Base-by-base conservation (phyloP, 2,113 vertebrate genomes). In the Cephalopterus ornatus region DNA sequence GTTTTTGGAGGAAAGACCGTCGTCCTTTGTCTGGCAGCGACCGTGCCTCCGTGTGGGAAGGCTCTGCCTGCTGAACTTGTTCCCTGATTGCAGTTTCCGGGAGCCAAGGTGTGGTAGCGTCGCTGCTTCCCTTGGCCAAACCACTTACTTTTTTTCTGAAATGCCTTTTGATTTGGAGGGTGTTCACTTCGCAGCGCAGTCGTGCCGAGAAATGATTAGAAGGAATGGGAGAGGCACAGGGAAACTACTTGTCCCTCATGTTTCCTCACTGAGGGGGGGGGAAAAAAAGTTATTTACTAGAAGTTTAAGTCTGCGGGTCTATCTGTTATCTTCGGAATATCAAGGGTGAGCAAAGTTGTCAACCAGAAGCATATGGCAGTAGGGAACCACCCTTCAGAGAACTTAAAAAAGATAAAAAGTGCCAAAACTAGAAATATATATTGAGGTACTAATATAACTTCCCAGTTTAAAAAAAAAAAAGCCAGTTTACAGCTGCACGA, bases 91-190 rank as follows among this genome's bases (percentile, higher is more conserved):
- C 62, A 71, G 83, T 81, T 93, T 97, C 76, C 86, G 67, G 89
- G 77, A 94, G 93, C 71, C 72, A 77, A 97, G 93, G 80, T 95
- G 95, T 87, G 94, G 74, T 92, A 73, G 61, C 44, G 26, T 55
- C 94, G 35, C 84, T 87, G 68, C 88, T 96, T 97, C 95, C 85
- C 80, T 96, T 90, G 91, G 93, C 93, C 71, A 88, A 97, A 83
- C 95, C 91, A 53, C 87, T 83, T 89, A 8, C 88, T 76, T 96
- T 88, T 88, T 94, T 87, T 94, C 65, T 85, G 32, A 62, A 76
- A 67, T 75, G 70, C 58, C 73, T 80, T 85, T 84, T 80, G 91
- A 61, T 81, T 94, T 91, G 71, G 47, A 46, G 74, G 59, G 83
- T 96, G 92, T 84, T 52, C 26, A 6, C 88, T 96, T 96, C 56